Evolutionary conservation across 2,113 vertebrate genomes (phyloP), one percentile per base, ranked within the genome.

Genomic region (Ptychochromis oligacanthus): DNA sequence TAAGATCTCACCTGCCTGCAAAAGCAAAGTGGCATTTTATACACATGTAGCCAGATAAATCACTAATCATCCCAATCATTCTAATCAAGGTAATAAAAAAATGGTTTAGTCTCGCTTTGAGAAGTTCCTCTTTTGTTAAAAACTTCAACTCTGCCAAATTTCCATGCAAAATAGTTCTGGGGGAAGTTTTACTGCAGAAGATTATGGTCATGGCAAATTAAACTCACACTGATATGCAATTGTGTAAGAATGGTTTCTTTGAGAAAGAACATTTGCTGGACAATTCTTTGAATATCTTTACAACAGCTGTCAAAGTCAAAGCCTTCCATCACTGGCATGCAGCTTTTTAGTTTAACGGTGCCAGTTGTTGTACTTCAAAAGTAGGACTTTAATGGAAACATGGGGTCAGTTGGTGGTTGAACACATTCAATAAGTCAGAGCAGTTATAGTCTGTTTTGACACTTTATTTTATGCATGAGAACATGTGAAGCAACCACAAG

Each of bases 321-420:
- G 56, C 55, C 79, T 79, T 36, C 43, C 46, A 59, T 75, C 36
- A 54, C 75, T 78, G 75, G 65, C n/a, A 43, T 55, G 22, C n/a
- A 18, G 40, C 34, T 77, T 14, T 2, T 61, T 70, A 38, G 46
- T 15, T 74, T 4, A 34, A 67, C 28, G 7, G 28, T 34, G 5
- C 24, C 17, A 13, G 28, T 28, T 76, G 70, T n/a, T 79, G 57
- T 75, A 60, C 12, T 18, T 72, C 24, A 59, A 79, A 81, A 78
- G 57, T 64, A n/a, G 26, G 11, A 77, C 38, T 70, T 65, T 65
- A 17, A 70, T 74, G 60, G 36, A 5, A 80, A 77, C 17, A 34
- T 9, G 64, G 70, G 36, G 15, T n/a, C 43, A 52, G 26, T 12
- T 36, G 34, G 7, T 52, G 28, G 72, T 75, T 7, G 26, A 65